Evolutionary conservation across 2,888 invertebrate species (phyloP), one percentile per base, ranked within the genome.

Genomic region (Lysandra bellargus): DNA sequence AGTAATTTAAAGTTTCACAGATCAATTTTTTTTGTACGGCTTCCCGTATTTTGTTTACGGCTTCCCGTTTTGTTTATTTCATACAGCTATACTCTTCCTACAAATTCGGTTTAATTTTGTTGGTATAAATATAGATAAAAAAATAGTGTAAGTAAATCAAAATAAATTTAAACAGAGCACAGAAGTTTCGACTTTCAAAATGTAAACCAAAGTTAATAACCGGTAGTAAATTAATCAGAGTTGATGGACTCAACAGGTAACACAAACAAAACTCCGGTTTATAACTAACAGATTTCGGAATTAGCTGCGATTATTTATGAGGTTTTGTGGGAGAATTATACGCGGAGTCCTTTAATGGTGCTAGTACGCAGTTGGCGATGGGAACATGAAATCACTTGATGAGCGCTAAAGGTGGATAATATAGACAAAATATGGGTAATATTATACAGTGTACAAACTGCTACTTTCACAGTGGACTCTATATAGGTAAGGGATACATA

Each of bases 291-390:
- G 90, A 90, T 91, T 90, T 88, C 85, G 83, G 88, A 91, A 90
- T 88, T 88, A 87, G 86, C 87, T 88, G 89, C 90, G 90, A 91
- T 92, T 92, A 92, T 92, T 92, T 91, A 92, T 87, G 88, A 88
- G 88, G 85, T 87, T 89, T 88, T 88, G 85, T 88, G 84, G 86
- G 86, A 87, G 87, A 89, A 89, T 92, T 91, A 90, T 88, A 86
- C 86, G 86, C 83, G 17, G 69, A 69, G 69, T 69, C 69, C 69
- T 69, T 69, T 69, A 69, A 69, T 69, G 69, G 69, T 33, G 33
- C 33, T 37, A 14, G 33, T 69, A 37, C 69, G 69, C 5, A 69
- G 14, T 69, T 69, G 5, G 69, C 69, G 33, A 2, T 5, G 4
- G 33, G 4, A 64, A 49, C 49, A 49, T 49, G 9, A 49, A 9